These are phyloP conservation scores for Nasua narica DNA, from an alignment of 2,797 vertebrate species.

Conservation along the genomic window DNA sequence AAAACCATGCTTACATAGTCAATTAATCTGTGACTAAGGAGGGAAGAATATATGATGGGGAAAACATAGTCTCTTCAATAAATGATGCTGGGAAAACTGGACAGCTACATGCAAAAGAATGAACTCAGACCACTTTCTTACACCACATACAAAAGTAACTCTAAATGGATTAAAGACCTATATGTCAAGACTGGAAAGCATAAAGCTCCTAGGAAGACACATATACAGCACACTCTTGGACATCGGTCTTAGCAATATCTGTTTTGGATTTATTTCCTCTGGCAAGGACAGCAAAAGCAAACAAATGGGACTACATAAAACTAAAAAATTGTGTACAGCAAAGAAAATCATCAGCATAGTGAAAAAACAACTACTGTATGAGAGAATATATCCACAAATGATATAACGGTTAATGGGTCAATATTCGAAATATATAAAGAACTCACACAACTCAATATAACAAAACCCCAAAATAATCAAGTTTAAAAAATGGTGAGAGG, in stretches of 20 bases:
- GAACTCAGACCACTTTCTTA: not conserved
- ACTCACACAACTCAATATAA: not conserved
- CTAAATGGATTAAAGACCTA: not conserved
- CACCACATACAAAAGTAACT: not conserved
- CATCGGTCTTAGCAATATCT: not conserved
- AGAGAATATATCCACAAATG: not conserved
- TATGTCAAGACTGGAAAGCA: not conserved
- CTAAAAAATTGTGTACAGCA: not conserved
- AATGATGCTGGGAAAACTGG: not conserved
- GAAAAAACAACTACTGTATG: not conserved
- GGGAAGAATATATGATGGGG: not conserved
- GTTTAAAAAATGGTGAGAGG: not conserved
- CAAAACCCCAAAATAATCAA: not conserved
- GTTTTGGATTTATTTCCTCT: not conserved
- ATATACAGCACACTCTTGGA: not conserved
- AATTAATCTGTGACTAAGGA: not conserved
- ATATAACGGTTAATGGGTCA: not conserved
- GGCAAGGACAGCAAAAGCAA: not conserved
- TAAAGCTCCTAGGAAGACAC: not conserved
- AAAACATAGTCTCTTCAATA: not conserved
- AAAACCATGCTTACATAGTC: not conserved
- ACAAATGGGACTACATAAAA: not conserved
- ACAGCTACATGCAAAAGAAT: not conserved
- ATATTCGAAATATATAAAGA: not conserved
- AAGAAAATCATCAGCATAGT: not conserved